Base-by-base conservation (phyloP, 2,888 invertebrate genomes). In the Tholera decimalis region DNA sequence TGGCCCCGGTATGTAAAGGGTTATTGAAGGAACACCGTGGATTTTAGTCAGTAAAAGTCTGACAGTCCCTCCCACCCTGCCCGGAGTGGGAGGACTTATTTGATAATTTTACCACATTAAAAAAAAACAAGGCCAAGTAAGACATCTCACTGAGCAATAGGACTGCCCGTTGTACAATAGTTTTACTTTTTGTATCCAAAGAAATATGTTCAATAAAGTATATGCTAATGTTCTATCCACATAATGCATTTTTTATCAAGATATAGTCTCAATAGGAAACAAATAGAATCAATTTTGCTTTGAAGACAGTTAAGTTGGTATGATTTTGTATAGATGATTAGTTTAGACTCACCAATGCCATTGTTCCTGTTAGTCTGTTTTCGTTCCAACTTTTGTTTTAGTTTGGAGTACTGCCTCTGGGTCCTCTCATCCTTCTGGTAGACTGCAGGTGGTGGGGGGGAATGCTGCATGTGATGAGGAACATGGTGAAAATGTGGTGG, bases 351-450 rank as follows among this genome's bases (percentile, higher is more conserved):
- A 96, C 96, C 96, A 85, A 95, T 94, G 82, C 96, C 96, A 92
- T 95, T 95, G 87, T 93, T 95, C 76, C 95, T 91, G 88, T 88
- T 94, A 58, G 88, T 92, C 73, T 96, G 96, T 89, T 97, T 97
- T 78, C 97, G 96, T 87, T 98, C 98, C 79, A 98, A 92, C 91
- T 98, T 98, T 84, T 97, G 97, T 89, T 97, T 96, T 83, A 98
- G 95, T 92, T 98, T 98, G 75, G 96, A 96, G 88, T 97, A 97
- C 90, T 98, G 98, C 73, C 97, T 95, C 87, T 97, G 97, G 44
- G 97, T 96, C 83, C 98, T 96, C 90, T 98, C 98, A 90, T 98
- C 98, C 89, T 98, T 97, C 87, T 97, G 97, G 91, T 96, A 97
- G 43, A 92, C 92, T 1, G 92, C 92, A 1, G 92, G 93, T 4